Evolutionary conservation across 2,797 vertebrate genomes (phyloP).

Genomic region (Amazonetta brasiliensis): DNA sequence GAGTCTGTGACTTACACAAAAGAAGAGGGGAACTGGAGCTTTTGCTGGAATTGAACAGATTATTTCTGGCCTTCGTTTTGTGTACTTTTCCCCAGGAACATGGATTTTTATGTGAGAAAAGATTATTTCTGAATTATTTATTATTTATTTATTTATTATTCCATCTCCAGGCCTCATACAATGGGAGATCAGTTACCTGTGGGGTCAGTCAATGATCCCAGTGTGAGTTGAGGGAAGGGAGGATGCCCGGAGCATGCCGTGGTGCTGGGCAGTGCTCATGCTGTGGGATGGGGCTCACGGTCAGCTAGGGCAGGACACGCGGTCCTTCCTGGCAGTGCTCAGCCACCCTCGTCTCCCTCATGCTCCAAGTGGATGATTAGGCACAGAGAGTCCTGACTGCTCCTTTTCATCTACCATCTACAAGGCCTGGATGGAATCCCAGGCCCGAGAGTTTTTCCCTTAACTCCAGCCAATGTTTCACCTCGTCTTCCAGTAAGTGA

Average conservation of each 20-base stretch:
- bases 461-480: constrained; percentile 17
- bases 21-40: constrained; percentile 36
- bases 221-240: background rate
- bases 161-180: background rate
- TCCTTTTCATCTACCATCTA: constrained; percentile 9
- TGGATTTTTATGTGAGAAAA: constrained; percentile 67
- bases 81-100: constrained; percentile 68
- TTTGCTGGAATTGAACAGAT: constrained; percentile 61
- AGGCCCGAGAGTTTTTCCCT: constrained; percentile 19
- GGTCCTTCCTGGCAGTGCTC: background rate
- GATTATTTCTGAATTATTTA: constrained; percentile 56
- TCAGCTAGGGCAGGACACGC: background rate
- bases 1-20: constrained; percentile 54
- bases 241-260: background rate
- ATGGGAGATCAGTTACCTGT: constrained; percentile 44
- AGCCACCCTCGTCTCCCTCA: background rate
- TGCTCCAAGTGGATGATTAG: constrained; percentile 25
- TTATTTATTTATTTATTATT: constrained; percentile 68
- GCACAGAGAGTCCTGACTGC: background rate
- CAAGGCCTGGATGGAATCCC: constrained; percentile 46
- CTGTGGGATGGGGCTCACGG: background rate
- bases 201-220: background rate
- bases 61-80: constrained; percentile 66
- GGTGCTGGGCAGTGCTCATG: background rate
- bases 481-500: constrained; percentile 44